Evolutionary conservation across 2,113 vertebrate genomes (phyloP).

Genomic region (Ahaetulla prasina): DNA sequence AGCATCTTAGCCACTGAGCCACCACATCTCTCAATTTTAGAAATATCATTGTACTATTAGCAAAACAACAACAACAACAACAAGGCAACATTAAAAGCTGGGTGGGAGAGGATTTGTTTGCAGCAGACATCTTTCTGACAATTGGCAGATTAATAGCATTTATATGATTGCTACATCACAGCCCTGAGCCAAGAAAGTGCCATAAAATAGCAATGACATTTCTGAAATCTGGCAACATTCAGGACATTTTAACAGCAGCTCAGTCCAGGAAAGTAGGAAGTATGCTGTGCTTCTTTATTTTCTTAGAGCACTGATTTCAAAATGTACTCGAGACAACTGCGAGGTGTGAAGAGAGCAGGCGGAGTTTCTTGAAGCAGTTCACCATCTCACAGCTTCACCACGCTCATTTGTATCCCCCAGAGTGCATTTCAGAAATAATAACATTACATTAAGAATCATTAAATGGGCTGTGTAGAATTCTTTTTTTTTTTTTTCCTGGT

Average conservation of each 20-base stretch:
- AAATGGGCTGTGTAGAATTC: background rate
- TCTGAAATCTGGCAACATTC: slow-evolving; percentile 23
- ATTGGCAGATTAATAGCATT: slow-evolving; percentile 20
- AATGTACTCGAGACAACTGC: background rate
- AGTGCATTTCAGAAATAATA: background rate
- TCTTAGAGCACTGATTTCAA: background rate
- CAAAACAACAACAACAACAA: background rate
- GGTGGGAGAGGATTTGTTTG: background rate
- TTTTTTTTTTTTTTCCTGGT: background rate
- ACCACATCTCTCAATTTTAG: background rate
- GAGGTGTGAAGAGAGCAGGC: background rate
- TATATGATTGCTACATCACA: background rate
- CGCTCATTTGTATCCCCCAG: background rate
- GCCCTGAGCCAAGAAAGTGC: background rate
- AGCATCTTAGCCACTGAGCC: too few species aligned
- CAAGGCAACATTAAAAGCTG: background rate
- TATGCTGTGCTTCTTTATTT: background rate
- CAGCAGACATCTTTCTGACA: slow-evolving; percentile 8
- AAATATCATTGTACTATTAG: background rate
- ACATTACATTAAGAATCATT: background rate
- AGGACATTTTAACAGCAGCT: background rate
- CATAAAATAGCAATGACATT: slow-evolving; percentile 26
- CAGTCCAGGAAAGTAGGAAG: background rate
- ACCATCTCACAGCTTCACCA: background rate
- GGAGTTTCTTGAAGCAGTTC: background rate